A percentile compares a stretch with the other conserved stretches of the same genome.
These are phyloP conservation scores for Xenops minutus DNA, from an alignment of 2,797 vertebrate species.

Conservation along the genomic window DNA sequence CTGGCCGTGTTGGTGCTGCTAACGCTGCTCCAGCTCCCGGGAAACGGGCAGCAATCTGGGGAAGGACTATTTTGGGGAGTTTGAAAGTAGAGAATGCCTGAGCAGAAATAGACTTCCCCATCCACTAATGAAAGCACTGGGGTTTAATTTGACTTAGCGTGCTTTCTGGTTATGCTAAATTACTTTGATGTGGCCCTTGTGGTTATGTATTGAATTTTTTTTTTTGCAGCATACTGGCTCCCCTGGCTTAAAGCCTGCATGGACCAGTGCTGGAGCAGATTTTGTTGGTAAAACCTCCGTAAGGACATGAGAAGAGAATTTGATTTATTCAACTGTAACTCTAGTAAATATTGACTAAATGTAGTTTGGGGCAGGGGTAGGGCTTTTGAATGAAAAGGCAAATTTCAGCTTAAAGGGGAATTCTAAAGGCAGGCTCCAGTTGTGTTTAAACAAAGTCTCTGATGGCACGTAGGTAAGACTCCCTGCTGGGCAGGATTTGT, in stretches of 20 bases:
- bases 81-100: not conserved
- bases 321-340: not conserved
- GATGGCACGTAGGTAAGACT: not conserved
- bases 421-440: not conserved
- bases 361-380: not conserved
- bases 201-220: not conserved
- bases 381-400: not conserved
- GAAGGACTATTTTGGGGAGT: constrained; percentile 17
- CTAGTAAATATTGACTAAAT: not conserved
- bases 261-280: not conserved
- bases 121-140: constrained; percentile 16
- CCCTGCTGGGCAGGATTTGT: not conserved
- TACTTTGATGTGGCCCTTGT: constrained; percentile 44
- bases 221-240: not conserved
- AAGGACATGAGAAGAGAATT: not conserved
- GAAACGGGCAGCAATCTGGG: not conserved
- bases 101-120: not conserved
- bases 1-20: not conserved
- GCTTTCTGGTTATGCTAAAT: constrained; percentile 5
- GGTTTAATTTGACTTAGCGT: not conserved
- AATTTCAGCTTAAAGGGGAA: not conserved
- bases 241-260: not conserved
- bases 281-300: not conserved
- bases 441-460: not conserved
- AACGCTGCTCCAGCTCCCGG: rapidly evolving